phyloP scores from a whole-genome alignment of 1,140 invertebrate genomes.

The Drosophila orena region DNA sequence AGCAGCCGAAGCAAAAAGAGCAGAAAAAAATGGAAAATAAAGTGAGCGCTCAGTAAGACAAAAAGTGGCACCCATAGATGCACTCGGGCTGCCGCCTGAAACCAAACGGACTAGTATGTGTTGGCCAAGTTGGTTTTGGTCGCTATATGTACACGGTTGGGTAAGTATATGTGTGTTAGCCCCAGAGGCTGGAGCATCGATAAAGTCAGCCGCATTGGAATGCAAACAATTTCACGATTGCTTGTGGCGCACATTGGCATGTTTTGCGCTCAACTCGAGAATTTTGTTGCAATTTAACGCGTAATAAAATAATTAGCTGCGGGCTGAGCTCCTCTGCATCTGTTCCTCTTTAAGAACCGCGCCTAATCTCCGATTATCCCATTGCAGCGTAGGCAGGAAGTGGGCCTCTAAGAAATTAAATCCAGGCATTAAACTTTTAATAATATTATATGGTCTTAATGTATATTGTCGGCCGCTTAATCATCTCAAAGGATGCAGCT shows the following conservation, averaged over 20 bases:
- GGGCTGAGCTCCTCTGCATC: background rate
- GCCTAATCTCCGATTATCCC: constrained; percentile 11
- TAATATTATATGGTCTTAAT: constrained; percentile 1
- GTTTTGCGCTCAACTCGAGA: constrained; percentile 70
- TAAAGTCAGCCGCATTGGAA: constrained; percentile 70
- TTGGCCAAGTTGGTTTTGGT: constrained; percentile 29
- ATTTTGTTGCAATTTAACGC: constrained; percentile 82
- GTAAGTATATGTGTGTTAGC: constrained; percentile 13
- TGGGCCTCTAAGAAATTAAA: constrained; percentile 2
- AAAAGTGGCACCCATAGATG: constrained; percentile 77
- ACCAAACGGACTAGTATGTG: constrained; percentile 30
- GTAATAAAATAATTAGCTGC: constrained; percentile 81
- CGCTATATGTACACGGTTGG: constrained; percentile 8
- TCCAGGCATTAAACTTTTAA: background rate
- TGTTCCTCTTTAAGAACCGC: background rate
- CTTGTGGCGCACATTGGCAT: constrained; percentile 78
- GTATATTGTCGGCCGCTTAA: background rate
- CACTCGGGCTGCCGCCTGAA: constrained; percentile 58
- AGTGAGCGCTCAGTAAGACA: constrained; percentile 33
- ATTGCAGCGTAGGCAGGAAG: constrained; percentile 5
- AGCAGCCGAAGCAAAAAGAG: constrained; percentile 39
- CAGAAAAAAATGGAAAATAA: constrained; percentile 9
- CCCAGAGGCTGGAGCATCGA: constrained; percentile 53
- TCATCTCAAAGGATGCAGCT: background rate
- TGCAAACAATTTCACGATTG: constrained; percentile 81